Conservation (phyloP, 2,888 invertebrate genomes). For the Timandra comae region DNA sequence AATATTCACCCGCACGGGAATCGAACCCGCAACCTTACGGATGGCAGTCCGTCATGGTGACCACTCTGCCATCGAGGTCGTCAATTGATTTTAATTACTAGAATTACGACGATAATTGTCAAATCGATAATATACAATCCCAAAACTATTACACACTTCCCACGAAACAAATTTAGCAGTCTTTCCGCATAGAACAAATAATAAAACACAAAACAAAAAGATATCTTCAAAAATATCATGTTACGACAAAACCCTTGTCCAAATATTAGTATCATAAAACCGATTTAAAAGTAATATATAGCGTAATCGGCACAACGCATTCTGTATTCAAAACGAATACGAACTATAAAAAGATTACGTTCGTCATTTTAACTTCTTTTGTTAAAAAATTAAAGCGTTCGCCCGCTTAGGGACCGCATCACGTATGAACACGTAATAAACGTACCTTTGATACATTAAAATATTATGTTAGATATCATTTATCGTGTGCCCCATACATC, state of each 20-base stretch:
- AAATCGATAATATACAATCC: no score
- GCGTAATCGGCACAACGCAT: conserved; percentile 54
- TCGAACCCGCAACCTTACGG: no score
- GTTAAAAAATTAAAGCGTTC: conserved; percentile 58
- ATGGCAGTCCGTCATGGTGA: no score
- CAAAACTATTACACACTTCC: no score
- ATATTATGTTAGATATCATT: conserved; percentile 45
- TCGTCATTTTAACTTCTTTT: conserved; percentile 66
- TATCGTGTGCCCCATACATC: conserved; percentile 21
- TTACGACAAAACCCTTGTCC: conserved; percentile 72
- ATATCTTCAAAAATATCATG: conserved; percentile 66
- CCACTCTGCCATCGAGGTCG: no score
- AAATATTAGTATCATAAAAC: conserved; percentile 74
- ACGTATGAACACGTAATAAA: conserved; percentile 66
- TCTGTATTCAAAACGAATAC: conserved; percentile 64
- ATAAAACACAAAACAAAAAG: conserved; percentile 59
- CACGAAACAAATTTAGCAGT: conserved; percentile 51
- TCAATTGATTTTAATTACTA: no score
- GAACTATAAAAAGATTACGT: conserved; percentile 65
- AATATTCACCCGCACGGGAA: no score
- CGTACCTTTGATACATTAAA: conserved; percentile 62
- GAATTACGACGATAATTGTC: no score
- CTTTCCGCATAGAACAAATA: conserved; percentile 62
- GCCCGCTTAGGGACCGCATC: conserved; percentile 54
- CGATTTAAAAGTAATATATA: conserved; percentile 70